These are phyloP conservation scores for Gallinago nigripennis DNA, from an alignment of 2,797 vertebrate genomes.

Conservation along the genomic window DNA sequence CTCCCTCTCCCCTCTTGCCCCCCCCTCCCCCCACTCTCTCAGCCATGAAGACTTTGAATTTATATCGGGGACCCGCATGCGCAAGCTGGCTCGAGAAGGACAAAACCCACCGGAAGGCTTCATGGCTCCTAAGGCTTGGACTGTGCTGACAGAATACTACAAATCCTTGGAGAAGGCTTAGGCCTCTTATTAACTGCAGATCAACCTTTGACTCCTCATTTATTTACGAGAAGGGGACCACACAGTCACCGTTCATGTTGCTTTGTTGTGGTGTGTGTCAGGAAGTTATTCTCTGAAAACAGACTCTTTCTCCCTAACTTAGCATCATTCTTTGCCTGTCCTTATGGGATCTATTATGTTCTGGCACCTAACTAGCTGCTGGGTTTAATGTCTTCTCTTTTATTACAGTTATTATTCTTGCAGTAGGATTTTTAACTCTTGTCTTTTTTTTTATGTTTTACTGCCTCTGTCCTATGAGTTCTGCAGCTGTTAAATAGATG, in stretches of 20 bases:
- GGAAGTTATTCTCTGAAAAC: conserved; percentile 57
- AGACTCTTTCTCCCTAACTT: conserved; percentile 70
- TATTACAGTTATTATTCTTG: conserved; percentile 71
- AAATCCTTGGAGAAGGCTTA: conserved; percentile 92
- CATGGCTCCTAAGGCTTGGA: conserved; percentile 96
- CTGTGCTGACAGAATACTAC: conserved; percentile 94
- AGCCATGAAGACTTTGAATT: conserved; percentile 97
- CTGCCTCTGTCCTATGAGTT: conserved; percentile 57
- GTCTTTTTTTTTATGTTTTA: conserved; percentile 71
- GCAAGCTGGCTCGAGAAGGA: conserved; percentile 92
- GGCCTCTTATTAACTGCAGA: conserved; percentile 52
- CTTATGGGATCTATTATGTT: conserved; percentile 72
- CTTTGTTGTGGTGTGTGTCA: conserved; percentile 71
- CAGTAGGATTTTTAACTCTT: conserved; percentile 70
- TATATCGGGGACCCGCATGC: conserved; percentile 98
- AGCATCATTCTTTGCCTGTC: conserved; percentile 72
- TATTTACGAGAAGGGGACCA: conserved; percentile 80
- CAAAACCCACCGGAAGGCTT: conserved; percentile 95
- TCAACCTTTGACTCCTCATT: conserved; percentile 62
- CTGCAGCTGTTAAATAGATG: conserved; percentile 57
- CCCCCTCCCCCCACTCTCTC: neutral
- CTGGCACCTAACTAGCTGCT: conserved; percentile 72
- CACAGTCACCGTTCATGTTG: conserved; percentile 64
- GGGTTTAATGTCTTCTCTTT: conserved; percentile 74
- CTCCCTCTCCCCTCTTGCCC: neutral